These are phyloP conservation scores for Desoria tigrina DNA, from an alignment of 2,888 invertebrate genomes.

Conservation along the genomic window DNA sequence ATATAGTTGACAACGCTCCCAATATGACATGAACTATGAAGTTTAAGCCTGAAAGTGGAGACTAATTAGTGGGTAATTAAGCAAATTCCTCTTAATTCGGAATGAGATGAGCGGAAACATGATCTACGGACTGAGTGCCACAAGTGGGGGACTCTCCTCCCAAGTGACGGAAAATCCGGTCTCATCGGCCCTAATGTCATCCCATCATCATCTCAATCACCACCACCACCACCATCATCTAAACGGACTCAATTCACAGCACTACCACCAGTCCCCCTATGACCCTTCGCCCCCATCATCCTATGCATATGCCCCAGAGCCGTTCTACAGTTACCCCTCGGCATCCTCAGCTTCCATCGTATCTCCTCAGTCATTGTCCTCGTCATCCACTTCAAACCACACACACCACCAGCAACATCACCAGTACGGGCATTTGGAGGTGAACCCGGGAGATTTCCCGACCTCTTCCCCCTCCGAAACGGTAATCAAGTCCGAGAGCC, in stretches of 20 bases:
- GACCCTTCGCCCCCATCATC: not conserved
- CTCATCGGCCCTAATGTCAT: constrained; percentile 39
- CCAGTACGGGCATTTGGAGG: not conserved
- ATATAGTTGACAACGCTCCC: too few species aligned
- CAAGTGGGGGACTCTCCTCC: constrained; percentile 50
- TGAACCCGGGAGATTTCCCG: not conserved
- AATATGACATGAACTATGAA: too few species aligned
- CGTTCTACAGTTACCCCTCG: not conserved
- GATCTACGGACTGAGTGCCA: constrained; percentile 53
- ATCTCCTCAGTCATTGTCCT: not conserved
- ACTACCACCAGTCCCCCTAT: constrained; percentile 6
- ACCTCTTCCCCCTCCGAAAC: not conserved
- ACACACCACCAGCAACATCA: too few species aligned
- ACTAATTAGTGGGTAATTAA: too few species aligned
- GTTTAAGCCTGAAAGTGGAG: too few species aligned
- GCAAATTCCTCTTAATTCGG: too few species aligned
- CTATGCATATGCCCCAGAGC: not conserved
- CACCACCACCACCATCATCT: constrained; percentile 32
- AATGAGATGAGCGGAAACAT: constrained; percentile 51
- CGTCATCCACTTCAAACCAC: not conserved
- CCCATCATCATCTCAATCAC: constrained; percentile 29
- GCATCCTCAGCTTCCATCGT: not conserved
- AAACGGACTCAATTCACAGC: too few species aligned
- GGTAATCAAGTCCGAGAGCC: not conserved
- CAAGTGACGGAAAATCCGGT: constrained; percentile 49